These are phyloP conservation scores for Schizopygopsis pylzovi DNA, from an alignment of 2,797 vertebrate species.

Conservation along the genomic window DNA sequence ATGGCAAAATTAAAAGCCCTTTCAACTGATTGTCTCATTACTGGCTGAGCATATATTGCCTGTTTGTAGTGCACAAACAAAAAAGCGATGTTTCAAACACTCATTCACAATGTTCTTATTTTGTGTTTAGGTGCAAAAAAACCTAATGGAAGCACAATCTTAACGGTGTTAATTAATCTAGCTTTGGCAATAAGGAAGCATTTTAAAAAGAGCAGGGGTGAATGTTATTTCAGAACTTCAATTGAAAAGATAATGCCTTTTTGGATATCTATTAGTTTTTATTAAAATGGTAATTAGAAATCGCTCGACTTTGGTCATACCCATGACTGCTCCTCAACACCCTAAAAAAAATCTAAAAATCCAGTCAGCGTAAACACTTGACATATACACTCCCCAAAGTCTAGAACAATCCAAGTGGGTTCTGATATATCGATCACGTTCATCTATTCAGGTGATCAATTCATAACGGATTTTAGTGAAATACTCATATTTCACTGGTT, in stretches of 20 bases:
- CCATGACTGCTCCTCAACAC: slow-evolving; percentile 38
- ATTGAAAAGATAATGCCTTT: slow-evolving; percentile 4
- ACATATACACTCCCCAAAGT: background rate
- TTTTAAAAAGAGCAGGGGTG: slow-evolving; percentile 36
- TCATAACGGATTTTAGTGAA: slow-evolving; percentile 35
- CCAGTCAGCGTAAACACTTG: background rate
- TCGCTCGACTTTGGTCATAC: slow-evolving; percentile 27
- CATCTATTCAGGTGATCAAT: slow-evolving; percentile 10
- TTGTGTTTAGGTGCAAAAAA: slow-evolving; percentile 44
- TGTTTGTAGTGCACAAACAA: slow-evolving; percentile 43
- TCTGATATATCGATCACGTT: background rate
- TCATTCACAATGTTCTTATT: slow-evolving; percentile 50
- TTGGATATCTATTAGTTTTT: slow-evolving; percentile 14
- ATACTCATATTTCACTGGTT: slow-evolving; percentile 37
- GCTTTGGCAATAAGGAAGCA: slow-evolving; percentile 65
- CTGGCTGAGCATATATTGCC: slow-evolving; percentile 71
- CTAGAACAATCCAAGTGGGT: background rate
- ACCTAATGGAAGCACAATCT: slow-evolving; percentile 60
- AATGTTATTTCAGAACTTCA: background rate
- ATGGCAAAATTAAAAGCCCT: slow-evolving; percentile 80
- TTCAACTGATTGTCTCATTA: slow-evolving; percentile 85
- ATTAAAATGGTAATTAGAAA: slow-evolving; percentile 32
- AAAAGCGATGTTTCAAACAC: slow-evolving; percentile 54
- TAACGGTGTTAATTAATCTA: slow-evolving; percentile 52
- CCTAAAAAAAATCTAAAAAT: slow-evolving; percentile 3